Conservation (phyloP, 1,140 invertebrate genomes). For the Anagrus nilaparvatae region DNA sequence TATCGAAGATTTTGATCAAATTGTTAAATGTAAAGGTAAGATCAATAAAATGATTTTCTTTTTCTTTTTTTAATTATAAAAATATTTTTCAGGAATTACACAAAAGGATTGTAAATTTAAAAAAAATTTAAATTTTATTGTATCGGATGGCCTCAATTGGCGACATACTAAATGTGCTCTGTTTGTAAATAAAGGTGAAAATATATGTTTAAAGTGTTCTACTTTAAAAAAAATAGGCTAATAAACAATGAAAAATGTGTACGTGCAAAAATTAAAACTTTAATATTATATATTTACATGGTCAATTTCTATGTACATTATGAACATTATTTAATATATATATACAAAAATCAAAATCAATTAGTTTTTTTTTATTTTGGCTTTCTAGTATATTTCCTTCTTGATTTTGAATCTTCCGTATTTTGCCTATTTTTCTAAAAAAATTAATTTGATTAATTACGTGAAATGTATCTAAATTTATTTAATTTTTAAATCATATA, state of each 20-base stretch:
- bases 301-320: slow-evolving; percentile 1
- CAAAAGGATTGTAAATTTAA: slow-evolving; percentile 14
- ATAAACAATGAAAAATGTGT: slow-evolving; percentile 7
- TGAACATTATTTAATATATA: slow-evolving; percentile 1
- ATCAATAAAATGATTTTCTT: background rate
- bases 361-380: slow-evolving; percentile 4
- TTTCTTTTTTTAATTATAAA: slow-evolving; percentile 4
- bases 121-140: slow-evolving; percentile 19
- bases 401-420: background rate
- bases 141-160: slow-evolving; percentile 31
- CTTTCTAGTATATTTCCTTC: background rate
- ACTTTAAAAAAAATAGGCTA: slow-evolving; percentile 13
- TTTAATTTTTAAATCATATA: slow-evolving; percentile 1
- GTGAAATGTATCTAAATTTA: background rate
- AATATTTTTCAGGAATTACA: slow-evolving; percentile 15
- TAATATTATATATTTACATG: slow-evolving; percentile 1
- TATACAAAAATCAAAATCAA: slow-evolving; percentile 1
- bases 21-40: slow-evolving; percentile 31
- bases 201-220: slow-evolving; percentile 29
- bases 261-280: slow-evolving; percentile 4
- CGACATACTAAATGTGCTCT: slow-evolving; percentile 31
- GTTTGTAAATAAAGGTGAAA: slow-evolving; percentile 26
- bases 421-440: background rate
- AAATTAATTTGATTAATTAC: background rate
- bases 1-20: slow-evolving; percentile 34